Conservation (phyloP, 2,113 vertebrate genomes). For the Pelusios castaneus region DNA sequence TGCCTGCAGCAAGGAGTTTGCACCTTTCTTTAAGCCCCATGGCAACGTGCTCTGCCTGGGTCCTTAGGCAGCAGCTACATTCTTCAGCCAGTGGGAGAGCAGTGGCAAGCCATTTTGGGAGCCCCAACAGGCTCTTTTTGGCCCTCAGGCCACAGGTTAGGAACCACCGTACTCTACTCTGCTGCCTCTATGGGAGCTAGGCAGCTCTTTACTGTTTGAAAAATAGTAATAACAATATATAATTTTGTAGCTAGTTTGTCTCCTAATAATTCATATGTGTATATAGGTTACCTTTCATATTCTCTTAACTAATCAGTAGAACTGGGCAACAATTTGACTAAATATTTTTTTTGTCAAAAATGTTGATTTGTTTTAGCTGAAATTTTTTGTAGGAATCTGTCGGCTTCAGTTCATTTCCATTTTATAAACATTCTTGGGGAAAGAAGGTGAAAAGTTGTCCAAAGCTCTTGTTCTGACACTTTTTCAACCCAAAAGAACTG, state of each 20-base stretch:
- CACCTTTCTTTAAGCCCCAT: no score
- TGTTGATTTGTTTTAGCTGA: neutral
- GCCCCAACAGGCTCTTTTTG: no score
- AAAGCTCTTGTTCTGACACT: neutral
- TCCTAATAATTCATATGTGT: neutral
- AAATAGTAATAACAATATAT: neutral
- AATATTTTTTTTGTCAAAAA: no score
- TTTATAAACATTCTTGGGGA: neutral
- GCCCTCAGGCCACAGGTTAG: no score
- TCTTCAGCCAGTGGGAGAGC: no score
- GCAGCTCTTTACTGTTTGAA: neutral
- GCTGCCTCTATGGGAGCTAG: neutral
- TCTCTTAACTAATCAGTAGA: neutral
- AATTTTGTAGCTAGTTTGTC: neutral
- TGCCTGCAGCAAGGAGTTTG: no score
- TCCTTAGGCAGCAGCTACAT: no score
- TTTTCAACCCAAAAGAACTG: neutral
- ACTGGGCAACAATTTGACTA: no score
- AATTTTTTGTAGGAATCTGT: neutral
- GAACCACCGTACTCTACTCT: neutral
- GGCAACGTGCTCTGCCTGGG: no score
- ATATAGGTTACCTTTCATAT: neutral
- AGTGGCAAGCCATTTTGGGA: no score
- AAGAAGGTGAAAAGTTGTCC: neutral
- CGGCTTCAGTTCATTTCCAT: neutral